phyloP scores from a whole-genome alignment of 2,113 vertebrate species.

The Panurus biarmicus region DNA sequence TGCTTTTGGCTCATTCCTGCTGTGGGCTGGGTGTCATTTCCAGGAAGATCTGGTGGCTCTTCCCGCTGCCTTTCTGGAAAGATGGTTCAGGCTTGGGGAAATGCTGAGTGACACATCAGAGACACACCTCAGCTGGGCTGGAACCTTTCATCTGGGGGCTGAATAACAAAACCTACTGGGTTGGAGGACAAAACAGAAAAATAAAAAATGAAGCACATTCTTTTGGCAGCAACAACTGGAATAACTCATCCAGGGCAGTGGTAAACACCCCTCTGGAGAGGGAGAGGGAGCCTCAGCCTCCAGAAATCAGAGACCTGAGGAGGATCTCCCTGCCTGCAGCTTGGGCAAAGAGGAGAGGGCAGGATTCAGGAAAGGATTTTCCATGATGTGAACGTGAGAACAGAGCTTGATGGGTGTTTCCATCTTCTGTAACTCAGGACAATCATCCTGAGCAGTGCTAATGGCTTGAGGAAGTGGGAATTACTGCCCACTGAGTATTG shows the following conservation, averaged over 20 bases:
- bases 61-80: neutral
- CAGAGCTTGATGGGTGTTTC: neutral
- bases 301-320: neutral
- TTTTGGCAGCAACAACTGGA: neutral
- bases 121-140: neutral
- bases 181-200: neutral
- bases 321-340: neutral
- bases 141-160: neutral
- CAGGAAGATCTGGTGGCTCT: neutral
- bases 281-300: neutral
- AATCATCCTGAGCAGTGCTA: neutral
- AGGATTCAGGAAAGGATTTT: neutral
- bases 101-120: neutral
- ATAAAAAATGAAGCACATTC: neutral
- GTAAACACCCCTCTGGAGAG: neutral
- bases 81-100: neutral
- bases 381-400: rapidly evolving
- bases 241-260: neutral
- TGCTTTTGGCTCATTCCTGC: neutral
- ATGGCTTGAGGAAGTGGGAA: neutral
- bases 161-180: neutral
- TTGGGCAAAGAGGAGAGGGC: neutral
- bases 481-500: neutral
- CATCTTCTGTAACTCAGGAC: neutral
- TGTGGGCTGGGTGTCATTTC: neutral